Evolutionary conservation across 2,113 vertebrate species (phyloP).

Genomic region (Morone chrysops): DNA sequence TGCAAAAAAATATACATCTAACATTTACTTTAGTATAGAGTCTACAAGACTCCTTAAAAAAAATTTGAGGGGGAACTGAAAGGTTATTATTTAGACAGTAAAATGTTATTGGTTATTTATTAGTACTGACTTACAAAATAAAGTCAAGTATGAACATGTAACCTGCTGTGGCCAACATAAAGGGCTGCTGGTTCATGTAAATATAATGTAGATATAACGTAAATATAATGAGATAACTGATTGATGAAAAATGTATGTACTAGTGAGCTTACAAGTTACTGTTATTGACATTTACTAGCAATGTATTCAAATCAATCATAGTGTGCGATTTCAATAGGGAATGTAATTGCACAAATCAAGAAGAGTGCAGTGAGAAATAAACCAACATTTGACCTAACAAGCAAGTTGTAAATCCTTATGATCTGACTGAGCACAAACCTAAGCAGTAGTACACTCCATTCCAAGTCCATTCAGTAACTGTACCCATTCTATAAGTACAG

Average conservation of each 20-base stretch:
- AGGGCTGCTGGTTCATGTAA: too few relatives aligned
- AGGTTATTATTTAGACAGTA: background rate
- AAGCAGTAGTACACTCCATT: background rate
- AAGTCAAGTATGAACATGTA: background rate
- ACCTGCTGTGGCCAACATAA: background rate
- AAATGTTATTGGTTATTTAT: too few relatives aligned
- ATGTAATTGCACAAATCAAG: background rate
- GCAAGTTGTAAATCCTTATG: background rate
- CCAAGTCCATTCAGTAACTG: background rate
- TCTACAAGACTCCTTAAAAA: background rate
- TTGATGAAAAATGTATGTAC: background rate
- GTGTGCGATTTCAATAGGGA: background rate
- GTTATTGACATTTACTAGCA: background rate
- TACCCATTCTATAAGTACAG: background rate
- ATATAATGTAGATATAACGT: too few relatives aligned
- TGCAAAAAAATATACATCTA: background rate
- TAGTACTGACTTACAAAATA: background rate
- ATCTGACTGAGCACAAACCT: background rate
- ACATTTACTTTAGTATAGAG: background rate
- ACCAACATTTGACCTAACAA: background rate
- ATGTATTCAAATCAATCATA: background rate
- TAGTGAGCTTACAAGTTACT: background rate
- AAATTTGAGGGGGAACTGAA: background rate
- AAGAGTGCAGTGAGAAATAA: background rate
- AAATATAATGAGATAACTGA: background rate